Evolutionary conservation across 2,797 vertebrate genomes (phyloP), one percentile per base, ranked within the genome.

Genomic region (Acomys russatus): DNA sequence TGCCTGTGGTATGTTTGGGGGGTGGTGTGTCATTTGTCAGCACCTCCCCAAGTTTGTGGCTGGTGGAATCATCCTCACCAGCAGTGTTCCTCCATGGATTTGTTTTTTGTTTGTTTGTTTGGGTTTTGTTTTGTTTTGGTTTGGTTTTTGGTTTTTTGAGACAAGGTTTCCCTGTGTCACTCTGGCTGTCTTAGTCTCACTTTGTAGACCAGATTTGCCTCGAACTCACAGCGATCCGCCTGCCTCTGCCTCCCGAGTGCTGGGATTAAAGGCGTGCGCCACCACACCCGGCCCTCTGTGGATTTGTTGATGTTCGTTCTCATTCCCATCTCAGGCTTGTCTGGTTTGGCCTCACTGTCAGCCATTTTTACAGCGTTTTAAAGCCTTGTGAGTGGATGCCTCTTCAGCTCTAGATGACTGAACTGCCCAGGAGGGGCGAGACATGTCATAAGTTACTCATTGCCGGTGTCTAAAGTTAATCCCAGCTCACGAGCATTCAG

Each of bases 51-150:
- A 2, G n/a, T 22, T 44, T 35, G 71, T 61, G 18, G 12, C 44
- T 35, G 56, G 10, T 14, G 22, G 33, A 11, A 1, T 5, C 30
- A 14, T 35, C 54, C 18, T 61, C 9, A 38, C 20, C 23, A 9
- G 35, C 2, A 0, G 17, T 33, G 5, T 44, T 14, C 17, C 17
- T 44, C n/a, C 10, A 7, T 1, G 0, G 20, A 28, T 2, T 23
- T n/a, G 4, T 56, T 5, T 44, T 44, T 44, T 44, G 44, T 44
- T 44, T 44, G 44, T 44, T 44, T 44, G 44, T 3, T 44, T 44
- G 44, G 44, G 3, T 44, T 44, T 44, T 44, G 44, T 44, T 44
- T 44, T 44, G 44, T 44, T 44, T 44, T 44, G 4, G 3, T 44
- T 44, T 44, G 44, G 3, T 44, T 44, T 44, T 44, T 44, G 44